Percentiles rank a stretch among this genome's conserved stretches.
Evolutionary conservation across 1,140 invertebrate genomes (phyloP).

Genomic region (Zaprionus taronus): DNA sequence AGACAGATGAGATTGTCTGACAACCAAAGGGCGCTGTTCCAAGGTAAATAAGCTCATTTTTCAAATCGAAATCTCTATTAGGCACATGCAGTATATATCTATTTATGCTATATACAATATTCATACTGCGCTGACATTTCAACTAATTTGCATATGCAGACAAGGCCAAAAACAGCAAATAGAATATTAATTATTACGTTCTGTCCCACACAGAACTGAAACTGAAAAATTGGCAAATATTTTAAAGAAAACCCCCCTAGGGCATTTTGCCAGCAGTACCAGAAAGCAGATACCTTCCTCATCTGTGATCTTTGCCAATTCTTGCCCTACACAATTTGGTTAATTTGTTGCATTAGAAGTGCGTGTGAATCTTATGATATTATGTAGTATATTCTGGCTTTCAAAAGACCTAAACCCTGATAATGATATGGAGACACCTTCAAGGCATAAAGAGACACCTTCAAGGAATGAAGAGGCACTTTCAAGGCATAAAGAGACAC

Average conservation of each 20-base stretch:
- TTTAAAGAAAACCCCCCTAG: not conserved
- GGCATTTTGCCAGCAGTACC: not conserved
- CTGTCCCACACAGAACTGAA: not conserved
- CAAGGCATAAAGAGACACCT: no score
- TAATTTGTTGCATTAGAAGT: not conserved
- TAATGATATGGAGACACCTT: no score
- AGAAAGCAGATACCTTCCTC: constrained; percentile 2
- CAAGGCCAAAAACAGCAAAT: constrained; percentile 19
- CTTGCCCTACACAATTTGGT: constrained; percentile 5
- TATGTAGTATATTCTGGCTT: not conserved
- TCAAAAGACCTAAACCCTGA: not conserved
- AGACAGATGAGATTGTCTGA: constrained; percentile 28
- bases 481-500: no score
- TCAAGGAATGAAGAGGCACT: no score
- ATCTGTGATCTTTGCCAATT: constrained; percentile 9
- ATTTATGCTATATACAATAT: constrained; percentile 2
- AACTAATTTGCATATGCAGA: constrained; percentile 33
- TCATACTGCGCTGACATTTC: constrained; percentile 19
- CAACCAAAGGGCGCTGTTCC: constrained; percentile 56
- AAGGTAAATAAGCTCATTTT: constrained; percentile 37
- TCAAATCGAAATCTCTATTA: constrained; percentile 29
- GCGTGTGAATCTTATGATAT: not conserved
- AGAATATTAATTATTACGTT: constrained; percentile 18
- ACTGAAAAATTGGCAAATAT: constrained; percentile 15
- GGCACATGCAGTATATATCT: constrained; percentile 3